phyloP scores from a whole-genome alignment of 1,140 invertebrate genomes.

The Leptopilina boulardi region DNA sequence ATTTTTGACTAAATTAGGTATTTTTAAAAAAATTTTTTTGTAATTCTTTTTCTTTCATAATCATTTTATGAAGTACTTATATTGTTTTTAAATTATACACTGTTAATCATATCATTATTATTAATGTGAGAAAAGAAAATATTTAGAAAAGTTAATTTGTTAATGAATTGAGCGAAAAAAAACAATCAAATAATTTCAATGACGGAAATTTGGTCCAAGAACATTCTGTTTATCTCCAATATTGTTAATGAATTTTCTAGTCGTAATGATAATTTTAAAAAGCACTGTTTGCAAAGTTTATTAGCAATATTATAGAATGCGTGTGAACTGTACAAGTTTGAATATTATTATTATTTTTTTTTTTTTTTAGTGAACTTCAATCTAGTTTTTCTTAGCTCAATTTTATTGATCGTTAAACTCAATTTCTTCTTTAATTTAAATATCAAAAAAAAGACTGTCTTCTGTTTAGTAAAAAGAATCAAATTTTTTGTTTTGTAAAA shows the following conservation, averaged over 20 bases:
- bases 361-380: neutral
- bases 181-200: neutral
- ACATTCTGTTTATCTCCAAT: constrained; percentile 16
- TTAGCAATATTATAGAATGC: constrained; percentile 5
- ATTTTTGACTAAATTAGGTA: too few species aligned
- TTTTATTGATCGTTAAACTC: neutral
- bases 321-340: neutral
- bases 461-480: neutral
- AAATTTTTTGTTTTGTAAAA: neutral
- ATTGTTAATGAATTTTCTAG: constrained; percentile 44
- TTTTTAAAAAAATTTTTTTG: too few species aligned
- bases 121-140: too few species aligned
- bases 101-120: neutral
- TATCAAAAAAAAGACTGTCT: neutral
- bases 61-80: neutral
- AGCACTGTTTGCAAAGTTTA: neutral
- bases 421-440: neutral
- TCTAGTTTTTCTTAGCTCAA: constrained; percentile 3
- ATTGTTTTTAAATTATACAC: neutral
- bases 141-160: neutral
- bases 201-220: constrained; percentile 8
- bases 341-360: neutral
- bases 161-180: neutral
- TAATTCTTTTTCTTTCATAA: neutral
- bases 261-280: constrained; percentile 42